Conservation (phyloP, 2,888 invertebrate species). For the Halictus ligatus region DNA sequence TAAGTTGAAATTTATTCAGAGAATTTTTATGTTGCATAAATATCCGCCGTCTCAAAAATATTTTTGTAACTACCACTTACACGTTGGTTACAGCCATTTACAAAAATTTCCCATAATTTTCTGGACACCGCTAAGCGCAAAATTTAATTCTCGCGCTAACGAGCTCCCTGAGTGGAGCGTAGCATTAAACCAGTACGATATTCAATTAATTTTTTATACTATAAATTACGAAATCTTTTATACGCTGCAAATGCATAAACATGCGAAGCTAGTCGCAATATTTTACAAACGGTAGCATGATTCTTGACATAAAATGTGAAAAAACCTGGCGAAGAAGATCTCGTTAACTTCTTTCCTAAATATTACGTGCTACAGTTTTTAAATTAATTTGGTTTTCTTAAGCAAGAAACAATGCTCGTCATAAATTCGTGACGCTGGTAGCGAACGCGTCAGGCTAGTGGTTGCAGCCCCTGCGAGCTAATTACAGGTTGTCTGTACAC, state of each 20-base stretch:
- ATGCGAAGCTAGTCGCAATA: not conserved
- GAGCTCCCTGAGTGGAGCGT: not conserved
- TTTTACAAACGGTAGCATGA: not conserved
- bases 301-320: not conserved
- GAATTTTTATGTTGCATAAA: not conserved
- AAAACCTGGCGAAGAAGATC: not conserved
- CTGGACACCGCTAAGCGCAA: not conserved
- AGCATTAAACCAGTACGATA: not conserved
- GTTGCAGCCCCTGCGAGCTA: constrained; percentile 1
- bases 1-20: too few relatives aligned
- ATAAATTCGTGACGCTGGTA: not conserved
- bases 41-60: not conserved
- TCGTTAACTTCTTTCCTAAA: not conserved
- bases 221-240: not conserved
- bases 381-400: not conserved
- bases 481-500: not conserved
- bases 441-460: not conserved
- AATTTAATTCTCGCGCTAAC: not conserved
- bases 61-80: not conserved
- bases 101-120: not conserved
- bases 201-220: not conserved
- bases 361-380: not conserved
- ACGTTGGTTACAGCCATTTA: not conserved
- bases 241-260: not conserved
- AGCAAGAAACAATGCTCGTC: not conserved